Conservation (phyloP, 1,140 invertebrate species). For the Eupeodes corollae region DNA sequence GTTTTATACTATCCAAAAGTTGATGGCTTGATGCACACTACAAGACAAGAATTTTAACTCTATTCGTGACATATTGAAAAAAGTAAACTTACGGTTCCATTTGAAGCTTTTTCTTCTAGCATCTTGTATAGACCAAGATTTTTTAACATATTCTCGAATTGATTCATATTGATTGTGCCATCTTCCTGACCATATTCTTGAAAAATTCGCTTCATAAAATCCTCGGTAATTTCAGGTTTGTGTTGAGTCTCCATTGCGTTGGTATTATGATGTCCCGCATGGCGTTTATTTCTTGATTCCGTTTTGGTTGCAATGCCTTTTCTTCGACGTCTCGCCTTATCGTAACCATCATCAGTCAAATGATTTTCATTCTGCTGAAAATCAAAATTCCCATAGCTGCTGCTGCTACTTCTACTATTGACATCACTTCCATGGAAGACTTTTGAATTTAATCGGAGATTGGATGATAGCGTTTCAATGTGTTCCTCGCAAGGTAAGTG, state of each 20-base stretch:
- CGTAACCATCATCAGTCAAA: neutral
- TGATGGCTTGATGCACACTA: no score
- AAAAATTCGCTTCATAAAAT: conserved; percentile 42
- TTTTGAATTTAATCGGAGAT: conserved; percentile 11
- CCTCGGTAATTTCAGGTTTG: conserved; percentile 19
- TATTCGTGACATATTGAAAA: no score
- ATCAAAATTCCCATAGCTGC: conserved; percentile 18
- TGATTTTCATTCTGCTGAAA: conserved; percentile 7
- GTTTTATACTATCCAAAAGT: no score
- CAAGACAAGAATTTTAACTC: no score
- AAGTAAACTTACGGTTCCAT: conserved; percentile 41
- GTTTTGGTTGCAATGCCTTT: conserved; percentile 16
- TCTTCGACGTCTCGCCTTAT: conserved; percentile 4
- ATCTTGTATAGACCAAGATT: conserved; percentile 48
- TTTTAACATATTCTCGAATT: conserved; percentile 53
- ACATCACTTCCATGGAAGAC: conserved; percentile 13
- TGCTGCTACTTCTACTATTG: neutral
- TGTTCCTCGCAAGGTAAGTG: conserved; percentile 57
- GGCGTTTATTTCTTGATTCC: conserved; percentile 20
- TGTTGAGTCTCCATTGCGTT: conserved; percentile 11
- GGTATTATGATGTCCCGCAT: conserved; percentile 14
- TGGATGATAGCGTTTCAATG: conserved; percentile 34
- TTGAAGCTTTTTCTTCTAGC: conserved; percentile 22
- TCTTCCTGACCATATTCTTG: conserved; percentile 43
- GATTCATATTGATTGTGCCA: conserved; percentile 48